Evolutionary conservation across 1,140 invertebrate species (phyloP), one percentile per base, ranked within the genome.

Genomic region (Psilanteris sp.): DNA sequence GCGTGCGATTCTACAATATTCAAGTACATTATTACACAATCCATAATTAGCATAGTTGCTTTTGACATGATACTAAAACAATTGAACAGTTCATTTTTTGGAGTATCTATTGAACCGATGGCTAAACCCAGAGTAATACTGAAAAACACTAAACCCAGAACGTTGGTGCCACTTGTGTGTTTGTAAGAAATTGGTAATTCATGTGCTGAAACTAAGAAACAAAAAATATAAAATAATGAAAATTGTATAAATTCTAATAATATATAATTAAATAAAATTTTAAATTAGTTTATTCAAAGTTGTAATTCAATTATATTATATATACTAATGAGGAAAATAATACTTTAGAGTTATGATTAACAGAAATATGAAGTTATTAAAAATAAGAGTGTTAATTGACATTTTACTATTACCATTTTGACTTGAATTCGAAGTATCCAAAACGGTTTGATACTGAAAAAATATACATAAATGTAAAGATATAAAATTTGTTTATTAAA

Each of bases 81-180:
- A 13, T 87, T 72, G 6, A 89, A 75, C 2, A 92, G 77, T 1
- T 89, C 87, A 68, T 90, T 89, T 48, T 89, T 89, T 10, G 85
- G 72, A 4, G 82, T 57, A n/a, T 80, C 83, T 83, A 90, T 86
- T 16, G 86, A 84, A 5, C 88, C 88, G 1, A 92, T 71, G 1
- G 90, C 88, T 13, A 91, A 70, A 22, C 91, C 91, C 4, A 92
- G 50, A 22, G 89, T 75, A 15, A 91, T 81, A 26, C 90, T 89
- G 61, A 90, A 90, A 15, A 89, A 87, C 3, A 92, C 91, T 5
- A 92, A 77, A 5, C 91, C 91, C 57, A 92, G 78, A 7, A 92
- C 90, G 73, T 92, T 91, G 6, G 90, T 91, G 14, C 89, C 90
- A 18, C 79, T 50, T 3, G 74, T 79, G 61, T 85, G 82, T 41